Evolutionary conservation across 2,888 invertebrate genomes (phyloP).

Genomic region (Chirona hameri): DNA sequence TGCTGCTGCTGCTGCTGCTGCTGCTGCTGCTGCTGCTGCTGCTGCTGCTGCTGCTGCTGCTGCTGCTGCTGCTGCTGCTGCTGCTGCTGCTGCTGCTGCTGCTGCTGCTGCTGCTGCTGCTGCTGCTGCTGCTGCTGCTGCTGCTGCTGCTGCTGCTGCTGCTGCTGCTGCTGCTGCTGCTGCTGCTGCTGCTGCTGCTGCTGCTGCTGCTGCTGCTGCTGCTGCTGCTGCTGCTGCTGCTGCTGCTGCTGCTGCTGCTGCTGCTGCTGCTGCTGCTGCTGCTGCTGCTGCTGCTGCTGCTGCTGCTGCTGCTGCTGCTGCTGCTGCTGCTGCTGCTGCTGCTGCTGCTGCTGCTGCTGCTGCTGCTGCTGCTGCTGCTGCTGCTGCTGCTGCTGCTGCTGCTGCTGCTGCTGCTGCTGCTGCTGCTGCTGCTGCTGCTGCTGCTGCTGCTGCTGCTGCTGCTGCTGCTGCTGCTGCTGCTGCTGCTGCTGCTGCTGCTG

Average conservation of each 20-base stretch:
- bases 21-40: not conserved
- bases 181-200: not conserved
- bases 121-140: not conserved
- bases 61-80: not conserved
- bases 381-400: not conserved
- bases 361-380: not conserved
- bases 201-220: conserved; percentile 1
- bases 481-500: not conserved
- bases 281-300: not conserved
- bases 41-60: not conserved
- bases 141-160: not conserved
- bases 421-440: not conserved
- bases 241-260: not conserved
- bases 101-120: not conserved
- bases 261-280: not conserved
- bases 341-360: not conserved
- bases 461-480: not conserved
- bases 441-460: conserved; percentile 24
- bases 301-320: conserved; percentile 13
- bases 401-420: not conserved
- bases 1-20: not conserved
- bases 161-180: conserved; percentile 7
- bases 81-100: conserved; percentile 24
- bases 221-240: conserved; percentile 4
- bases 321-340: not conserved